phyloP scores from a whole-genome alignment of 2,113 vertebrate genomes.

The Mystacornis crossleyi region DNA sequence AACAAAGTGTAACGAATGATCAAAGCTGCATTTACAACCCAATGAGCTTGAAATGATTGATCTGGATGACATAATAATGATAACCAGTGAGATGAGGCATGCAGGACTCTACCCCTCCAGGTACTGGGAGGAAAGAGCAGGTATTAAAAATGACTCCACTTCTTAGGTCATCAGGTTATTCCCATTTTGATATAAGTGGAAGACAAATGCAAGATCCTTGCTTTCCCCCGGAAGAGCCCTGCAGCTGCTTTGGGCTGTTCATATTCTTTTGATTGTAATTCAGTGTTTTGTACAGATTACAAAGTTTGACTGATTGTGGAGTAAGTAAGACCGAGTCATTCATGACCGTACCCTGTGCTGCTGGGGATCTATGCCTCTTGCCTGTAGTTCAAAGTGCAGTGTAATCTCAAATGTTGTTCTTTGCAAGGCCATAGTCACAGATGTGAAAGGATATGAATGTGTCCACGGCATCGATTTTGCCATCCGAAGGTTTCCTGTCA shows the following conservation, averaged over 20 bases:
- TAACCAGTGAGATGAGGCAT: conserved; percentile 74
- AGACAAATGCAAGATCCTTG: neutral
- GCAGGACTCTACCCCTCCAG: conserved; percentile 66
- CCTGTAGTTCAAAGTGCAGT: neutral
- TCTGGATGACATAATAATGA: conserved; percentile 81
- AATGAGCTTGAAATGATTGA: conserved; percentile 74
- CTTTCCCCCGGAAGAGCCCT: neutral
- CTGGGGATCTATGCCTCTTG: neutral
- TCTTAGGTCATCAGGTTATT: conserved; percentile 59
- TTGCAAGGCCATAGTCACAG: neutral
- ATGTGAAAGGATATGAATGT: neutral
- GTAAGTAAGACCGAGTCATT: neutral
- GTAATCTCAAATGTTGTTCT: neutral
- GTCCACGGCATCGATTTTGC: neutral
- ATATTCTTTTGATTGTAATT: conserved; percentile 24
- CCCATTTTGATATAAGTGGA: neutral
- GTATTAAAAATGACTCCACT: conserved; percentile 28
- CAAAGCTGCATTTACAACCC: conserved; percentile 77
- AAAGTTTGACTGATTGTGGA: neutral
- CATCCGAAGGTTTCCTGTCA: neutral
- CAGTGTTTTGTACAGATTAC: neutral
- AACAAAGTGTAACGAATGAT: conserved; percentile 85
- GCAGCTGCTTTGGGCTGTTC: neutral
- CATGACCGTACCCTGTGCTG: neutral
- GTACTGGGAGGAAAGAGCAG: conserved; percentile 40